phyloP scores from a whole-genome alignment of 1,140 invertebrate genomes.

The Drosophila guanche region DNA sequence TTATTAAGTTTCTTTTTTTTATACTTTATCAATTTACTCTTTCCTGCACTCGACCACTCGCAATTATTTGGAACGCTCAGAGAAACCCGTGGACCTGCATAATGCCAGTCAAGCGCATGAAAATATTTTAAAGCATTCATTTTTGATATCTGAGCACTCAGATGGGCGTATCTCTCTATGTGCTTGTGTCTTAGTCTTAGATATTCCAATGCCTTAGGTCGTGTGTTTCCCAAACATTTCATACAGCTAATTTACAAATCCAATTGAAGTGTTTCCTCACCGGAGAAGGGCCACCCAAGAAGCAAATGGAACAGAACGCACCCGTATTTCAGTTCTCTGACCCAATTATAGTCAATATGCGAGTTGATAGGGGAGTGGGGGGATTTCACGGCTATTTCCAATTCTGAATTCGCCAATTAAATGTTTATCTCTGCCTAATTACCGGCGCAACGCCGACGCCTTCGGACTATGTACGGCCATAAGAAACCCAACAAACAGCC shows the following conservation, averaged over 20 bases:
- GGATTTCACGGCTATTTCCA: slow-evolving; percentile 55
- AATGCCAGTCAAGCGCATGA: slow-evolving; percentile 25
- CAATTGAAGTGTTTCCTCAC: neutral
- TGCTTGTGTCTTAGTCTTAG: neutral
- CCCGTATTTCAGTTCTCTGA: slow-evolving; percentile 34
- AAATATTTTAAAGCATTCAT: slow-evolving; percentile 11
- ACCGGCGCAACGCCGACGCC: slow-evolving; percentile 41
- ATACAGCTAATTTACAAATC: neutral
- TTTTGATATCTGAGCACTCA: neutral
- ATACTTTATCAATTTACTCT: slow-evolving; percentile 61
- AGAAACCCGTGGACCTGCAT: neutral
- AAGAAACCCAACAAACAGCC: slow-evolving; percentile 31
- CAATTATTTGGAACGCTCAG: neutral
- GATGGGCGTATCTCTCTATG: slow-evolving; percentile 9
- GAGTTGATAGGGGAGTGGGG: slow-evolving; percentile 3
- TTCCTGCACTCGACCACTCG: slow-evolving; percentile 37
- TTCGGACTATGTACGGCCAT: slow-evolving; percentile 41
- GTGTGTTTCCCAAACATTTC: neutral
- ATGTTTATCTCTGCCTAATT: slow-evolving; percentile 78
- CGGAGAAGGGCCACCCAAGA: slow-evolving; percentile 25
- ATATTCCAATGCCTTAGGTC: slow-evolving; percentile 1
- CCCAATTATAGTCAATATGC: slow-evolving; percentile 68
- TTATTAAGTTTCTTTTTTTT: slow-evolving; percentile 71
- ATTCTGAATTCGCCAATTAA: slow-evolving; percentile 77
- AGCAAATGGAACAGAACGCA: neutral